Percentiles rank a stretch among this genome's conserved stretches.
These are phyloP conservation scores for Periplaneta americana DNA, from an alignment of 1,140 invertebrate genomes.

Conservation along the genomic window DNA sequence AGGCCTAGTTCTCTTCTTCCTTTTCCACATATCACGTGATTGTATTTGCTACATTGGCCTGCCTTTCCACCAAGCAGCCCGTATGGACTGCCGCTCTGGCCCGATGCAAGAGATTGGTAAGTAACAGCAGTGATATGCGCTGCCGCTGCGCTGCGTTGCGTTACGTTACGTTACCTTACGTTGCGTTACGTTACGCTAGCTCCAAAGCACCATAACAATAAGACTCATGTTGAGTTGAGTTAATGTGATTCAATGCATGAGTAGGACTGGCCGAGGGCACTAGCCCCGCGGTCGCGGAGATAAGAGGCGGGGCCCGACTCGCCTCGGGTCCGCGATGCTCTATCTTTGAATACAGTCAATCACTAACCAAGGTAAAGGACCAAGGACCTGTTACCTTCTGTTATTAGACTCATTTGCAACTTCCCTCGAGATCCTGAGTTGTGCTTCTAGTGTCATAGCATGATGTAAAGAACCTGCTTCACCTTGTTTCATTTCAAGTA, in stretches of 20 bases:
- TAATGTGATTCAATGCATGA: background rate
- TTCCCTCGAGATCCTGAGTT: background rate
- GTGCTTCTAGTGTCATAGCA: background rate
- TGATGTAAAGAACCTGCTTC: background rate
- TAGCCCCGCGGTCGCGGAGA: background rate
- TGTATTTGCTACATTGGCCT: constrained; percentile 24
- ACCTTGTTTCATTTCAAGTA: background rate
- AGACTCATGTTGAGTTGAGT: background rate
- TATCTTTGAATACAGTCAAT: background rate
- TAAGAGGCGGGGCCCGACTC: background rate
- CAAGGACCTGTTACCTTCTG: background rate
- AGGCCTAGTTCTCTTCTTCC: constrained; percentile 8
- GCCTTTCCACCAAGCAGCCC: constrained; percentile 25
- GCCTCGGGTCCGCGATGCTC: background rate
- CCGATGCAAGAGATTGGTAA: constrained; percentile 24
- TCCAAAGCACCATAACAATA: background rate
- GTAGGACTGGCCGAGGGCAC: background rate
- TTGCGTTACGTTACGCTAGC: background rate
- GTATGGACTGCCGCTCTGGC: constrained; percentile 25
- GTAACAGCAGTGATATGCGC: constrained; percentile 14
- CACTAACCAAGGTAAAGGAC: background rate
- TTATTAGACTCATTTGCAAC: background rate
- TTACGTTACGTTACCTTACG: background rate
- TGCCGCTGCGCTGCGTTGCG: background rate
- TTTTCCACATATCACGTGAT: constrained; percentile 19